Conservation (phyloP, 1,140 invertebrate genomes). For the Bombus confusus region DNA sequence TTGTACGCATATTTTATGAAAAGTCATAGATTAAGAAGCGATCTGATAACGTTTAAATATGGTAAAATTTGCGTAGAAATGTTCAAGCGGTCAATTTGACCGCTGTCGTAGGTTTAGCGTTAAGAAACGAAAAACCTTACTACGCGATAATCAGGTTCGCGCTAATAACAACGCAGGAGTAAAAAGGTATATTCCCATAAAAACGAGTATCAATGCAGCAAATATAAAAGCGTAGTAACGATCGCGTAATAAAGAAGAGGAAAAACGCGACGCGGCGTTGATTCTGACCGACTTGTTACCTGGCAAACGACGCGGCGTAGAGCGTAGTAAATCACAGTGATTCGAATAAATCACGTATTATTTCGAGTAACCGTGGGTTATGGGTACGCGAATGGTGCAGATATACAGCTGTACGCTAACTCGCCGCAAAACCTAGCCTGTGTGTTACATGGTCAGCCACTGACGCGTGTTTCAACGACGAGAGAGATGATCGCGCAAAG, state of each 20-base stretch:
- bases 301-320: not conserved
- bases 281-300: conserved; percentile 5
- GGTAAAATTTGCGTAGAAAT: no score
- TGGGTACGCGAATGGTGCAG: not conserved
- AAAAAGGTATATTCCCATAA: not conserved
- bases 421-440: conserved; percentile 61
- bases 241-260: not conserved
- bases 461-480: conserved; percentile 68
- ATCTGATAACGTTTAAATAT: no score
- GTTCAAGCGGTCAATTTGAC: no score
- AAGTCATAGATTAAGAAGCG: no score
- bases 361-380: conserved; percentile 38
- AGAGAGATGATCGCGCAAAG: conserved; percentile 61
- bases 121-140: no score
- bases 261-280: not conserved
- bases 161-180: no score
- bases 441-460: conserved; percentile 65
- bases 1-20: no score
- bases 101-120: no score
- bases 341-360: conserved; percentile 66
- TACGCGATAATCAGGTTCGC: no score
- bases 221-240: not conserved
- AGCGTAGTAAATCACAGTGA: conserved; percentile 51
- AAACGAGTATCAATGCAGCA: not conserved
- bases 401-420: conserved; percentile 59